phyloP scores from a whole-genome alignment of 2,888 invertebrate genomes.

The Calameuta idolon region DNA sequence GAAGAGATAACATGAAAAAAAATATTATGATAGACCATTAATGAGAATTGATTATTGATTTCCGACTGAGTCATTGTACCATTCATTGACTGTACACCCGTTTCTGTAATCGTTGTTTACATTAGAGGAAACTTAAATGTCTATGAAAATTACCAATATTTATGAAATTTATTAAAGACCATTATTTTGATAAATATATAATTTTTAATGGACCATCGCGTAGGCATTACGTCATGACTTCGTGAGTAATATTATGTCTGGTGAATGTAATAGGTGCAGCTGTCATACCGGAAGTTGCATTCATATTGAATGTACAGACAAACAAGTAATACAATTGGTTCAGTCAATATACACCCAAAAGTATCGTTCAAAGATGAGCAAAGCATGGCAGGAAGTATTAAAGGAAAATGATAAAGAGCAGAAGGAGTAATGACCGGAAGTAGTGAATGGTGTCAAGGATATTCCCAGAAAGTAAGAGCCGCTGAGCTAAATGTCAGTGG shows the following conservation, averaged over 20 bases:
- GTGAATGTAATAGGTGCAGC: not conserved
- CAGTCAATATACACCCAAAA: not conserved
- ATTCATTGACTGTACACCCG: not conserved
- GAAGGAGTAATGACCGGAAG: not conserved
- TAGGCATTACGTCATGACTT: not conserved
- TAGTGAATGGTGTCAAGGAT: not conserved
- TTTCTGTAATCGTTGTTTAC: not conserved
- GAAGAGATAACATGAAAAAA: not conserved
- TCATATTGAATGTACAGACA: not conserved
- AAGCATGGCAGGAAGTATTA: not conserved
- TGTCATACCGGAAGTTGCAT: not conserved
- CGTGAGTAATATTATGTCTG: not conserved
- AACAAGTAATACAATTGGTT: not conserved
- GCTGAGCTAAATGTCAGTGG: not conserved
- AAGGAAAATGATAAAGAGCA: not conserved
- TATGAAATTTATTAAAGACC: not conserved
- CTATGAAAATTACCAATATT: not conserved
- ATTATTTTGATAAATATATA: not conserved
- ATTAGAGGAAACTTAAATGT: not conserved
- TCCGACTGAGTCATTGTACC: not conserved
- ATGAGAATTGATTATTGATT: not conserved
- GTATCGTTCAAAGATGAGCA: not conserved
- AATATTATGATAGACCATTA: not conserved
- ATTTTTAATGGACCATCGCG: not conserved
- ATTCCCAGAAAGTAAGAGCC: not conserved